A percentile compares a stretch with the other conserved stretches of the same genome.
Evolutionary conservation across 2,113 vertebrate species (phyloP).

Genomic region (Gobius niger): DNA sequence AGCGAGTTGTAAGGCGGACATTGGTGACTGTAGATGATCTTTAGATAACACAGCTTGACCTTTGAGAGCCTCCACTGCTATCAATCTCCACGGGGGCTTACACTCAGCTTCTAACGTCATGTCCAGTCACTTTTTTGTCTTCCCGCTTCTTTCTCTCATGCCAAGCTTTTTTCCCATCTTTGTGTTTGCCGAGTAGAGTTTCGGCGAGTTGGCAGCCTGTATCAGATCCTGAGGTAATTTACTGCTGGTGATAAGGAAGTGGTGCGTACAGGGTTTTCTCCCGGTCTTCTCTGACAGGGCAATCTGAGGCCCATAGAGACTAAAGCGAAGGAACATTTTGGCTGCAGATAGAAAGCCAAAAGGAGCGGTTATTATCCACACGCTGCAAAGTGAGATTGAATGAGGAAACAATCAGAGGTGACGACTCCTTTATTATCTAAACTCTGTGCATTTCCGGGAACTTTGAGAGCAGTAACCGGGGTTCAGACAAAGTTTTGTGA

Average conservation of each 20-base stretch:
- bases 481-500: neutral
- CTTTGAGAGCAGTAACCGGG: slow-evolving; percentile 17
- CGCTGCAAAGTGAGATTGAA: slow-evolving; percentile 43
- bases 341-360: slow-evolving; percentile 34
- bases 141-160: neutral
- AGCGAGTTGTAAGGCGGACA: slow-evolving; percentile 32
- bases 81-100: slow-evolving; percentile 49
- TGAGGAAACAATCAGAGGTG: slow-evolving; percentile 35
- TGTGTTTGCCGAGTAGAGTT: slow-evolving; percentile 60
- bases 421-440: slow-evolving; percentile 34
- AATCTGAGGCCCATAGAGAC: slow-evolving; percentile 51
- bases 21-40: slow-evolving; percentile 66
- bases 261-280: slow-evolving; percentile 61
- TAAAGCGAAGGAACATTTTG: slow-evolving; percentile 52
- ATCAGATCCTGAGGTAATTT: slow-evolving; percentile 76
- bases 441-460: slow-evolving; percentile 17
- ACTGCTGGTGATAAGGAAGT: slow-evolving; percentile 74
- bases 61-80: slow-evolving; percentile 61
- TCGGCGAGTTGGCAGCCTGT: slow-evolving; percentile 71
- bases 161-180: slow-evolving; percentile 17
- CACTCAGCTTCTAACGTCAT: slow-evolving; percentile 56
- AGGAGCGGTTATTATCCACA: slow-evolving; percentile 38
- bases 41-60: slow-evolving; percentile 72
- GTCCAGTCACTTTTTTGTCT: slow-evolving; percentile 46
- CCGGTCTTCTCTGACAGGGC: slow-evolving; percentile 65